Evolutionary conservation across 2,797 vertebrate species (phyloP), one percentile per base, ranked within the genome.

Genomic region (Acrossocheilus fasciatus): DNA sequence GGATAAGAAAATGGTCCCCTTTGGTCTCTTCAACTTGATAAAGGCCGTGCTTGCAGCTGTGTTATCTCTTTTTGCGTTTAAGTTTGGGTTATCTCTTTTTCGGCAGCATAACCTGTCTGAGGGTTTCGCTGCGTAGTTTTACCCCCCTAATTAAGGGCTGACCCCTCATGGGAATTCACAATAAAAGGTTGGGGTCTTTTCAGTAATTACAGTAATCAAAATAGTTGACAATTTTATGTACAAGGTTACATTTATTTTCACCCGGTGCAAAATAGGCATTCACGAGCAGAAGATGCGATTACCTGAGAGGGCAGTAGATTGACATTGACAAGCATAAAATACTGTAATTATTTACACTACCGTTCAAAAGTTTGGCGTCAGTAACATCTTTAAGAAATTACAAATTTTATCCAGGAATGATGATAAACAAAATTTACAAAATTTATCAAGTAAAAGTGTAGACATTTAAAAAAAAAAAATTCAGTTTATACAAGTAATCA

Each of bases 11-110:
- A 34, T 34, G 23, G 5, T 78, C 70, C 64, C 82, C 17, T 47
- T 83, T 76, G 57, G 36, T 83, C n/a, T 75, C 39, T 62, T 77
- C 45, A n/a, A 59, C 23, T 87, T 52, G 66, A 77, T 84, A 59
- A 59, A 78, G 73, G 20, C 70, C 9, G 11, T 75, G 81, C 83
- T 81, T 78, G 45, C 73, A 78, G 62, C 57, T 70, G 47, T 18
- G 54, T 64, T 82, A 66, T 81, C 54, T 68, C 70, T 34, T 64
- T 82, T 47, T 69, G 64, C 20, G 12, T 81, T 81, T 70, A 81
- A 52, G 80, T 81, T 81, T 54, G 11, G 45, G 73, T 72, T 85
- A 59, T 73, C 52, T 62, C 52, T 80, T 73, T 72, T 36, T 39
- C 4, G 20, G 39, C 39, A 17, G 34, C 36, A 26, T 82, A 41